Evolutionary conservation across 2,797 vertebrate species (phyloP).

Genomic region (Poecilia velifera): DNA sequence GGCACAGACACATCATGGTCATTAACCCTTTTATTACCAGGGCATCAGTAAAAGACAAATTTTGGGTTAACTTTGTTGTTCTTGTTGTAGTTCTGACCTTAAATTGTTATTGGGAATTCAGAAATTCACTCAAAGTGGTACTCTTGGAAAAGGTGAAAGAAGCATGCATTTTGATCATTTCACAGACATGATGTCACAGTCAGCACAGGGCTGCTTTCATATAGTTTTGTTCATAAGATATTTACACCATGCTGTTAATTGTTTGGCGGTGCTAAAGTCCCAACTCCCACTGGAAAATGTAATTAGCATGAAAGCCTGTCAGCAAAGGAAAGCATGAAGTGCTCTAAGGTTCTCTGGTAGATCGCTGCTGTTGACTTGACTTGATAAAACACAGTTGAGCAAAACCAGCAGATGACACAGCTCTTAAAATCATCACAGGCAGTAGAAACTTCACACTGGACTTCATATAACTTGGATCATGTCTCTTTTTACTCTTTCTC

Average conservation of each 20-base stretch:
- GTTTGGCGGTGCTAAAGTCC: background rate
- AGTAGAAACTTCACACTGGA: no score
- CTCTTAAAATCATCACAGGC: background rate
- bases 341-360: background rate
- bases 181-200: no score
- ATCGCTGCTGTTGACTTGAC: background rate
- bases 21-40: background rate
- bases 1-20: background rate
- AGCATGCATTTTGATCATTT: background rate
- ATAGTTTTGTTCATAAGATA: background rate
- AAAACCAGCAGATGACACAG: background rate
- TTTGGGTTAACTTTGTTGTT: background rate
- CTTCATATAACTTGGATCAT: background rate
- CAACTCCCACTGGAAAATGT: background rate
- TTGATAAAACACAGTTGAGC: background rate
- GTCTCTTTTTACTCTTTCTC: background rate
- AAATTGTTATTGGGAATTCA: background rate
- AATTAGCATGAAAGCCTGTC: background rate
- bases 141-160: background rate
- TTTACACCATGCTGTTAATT: background rate
- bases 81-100: background rate
- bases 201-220: no score
- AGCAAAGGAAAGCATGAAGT: background rate
- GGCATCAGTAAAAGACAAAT: background rate
- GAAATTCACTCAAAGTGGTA: background rate